Evolutionary conservation across 1,140 invertebrate genomes (phyloP), one percentile per base, ranked within the genome.

Genomic region (Babylonia areolata): DNA sequence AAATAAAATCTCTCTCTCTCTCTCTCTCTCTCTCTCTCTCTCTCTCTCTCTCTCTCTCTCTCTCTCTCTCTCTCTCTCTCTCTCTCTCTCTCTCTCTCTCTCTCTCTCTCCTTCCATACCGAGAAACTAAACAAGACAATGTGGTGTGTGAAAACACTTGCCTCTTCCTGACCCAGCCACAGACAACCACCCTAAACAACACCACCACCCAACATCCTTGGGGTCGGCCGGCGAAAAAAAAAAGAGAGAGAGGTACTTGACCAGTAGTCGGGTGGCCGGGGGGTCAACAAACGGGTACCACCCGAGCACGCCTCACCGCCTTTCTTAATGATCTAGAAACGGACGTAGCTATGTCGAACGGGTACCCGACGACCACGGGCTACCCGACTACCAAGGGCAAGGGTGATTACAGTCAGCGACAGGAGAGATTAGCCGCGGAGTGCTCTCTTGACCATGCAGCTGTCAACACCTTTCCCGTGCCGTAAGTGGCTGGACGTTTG

Each of bases 61-160:
- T 69, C 23, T 28, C 64, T 69, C 58, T n/a, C 20, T 69, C n/a
- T 69, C 58, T 51, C 46, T 46, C 46, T 51, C 46, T 51, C 46
- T 51, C 46, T 51, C 46, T 51, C 46, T 51, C 46, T 51, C 46
- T 51, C 46, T 46, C 46, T 51, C 46, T 17, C 17, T 51, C 17
- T 51, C 17, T 17, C 0, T 51, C 46, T 51, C 2, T 51, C 17
- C 42, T 51, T 51, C 17, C 46, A 9, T 51, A n/a, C n/a, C n/a
- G n/a, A n/a, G n/a, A n/a, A n/a, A n/a, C n/a, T n/a, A 23, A 64
- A 64, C 58, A 64, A 64, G 58, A 64, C 58, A 12, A 6, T 64
- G 58, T 64, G 58, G 58, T 64, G 58, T 64, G 15, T 64, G 58
- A 64, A 64, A 64, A 64, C 58, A 64, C 28, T 64, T 64, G n/a